Conservation (phyloP, 2,113 vertebrate genomes). For the Nerophis ophidion region DNA sequence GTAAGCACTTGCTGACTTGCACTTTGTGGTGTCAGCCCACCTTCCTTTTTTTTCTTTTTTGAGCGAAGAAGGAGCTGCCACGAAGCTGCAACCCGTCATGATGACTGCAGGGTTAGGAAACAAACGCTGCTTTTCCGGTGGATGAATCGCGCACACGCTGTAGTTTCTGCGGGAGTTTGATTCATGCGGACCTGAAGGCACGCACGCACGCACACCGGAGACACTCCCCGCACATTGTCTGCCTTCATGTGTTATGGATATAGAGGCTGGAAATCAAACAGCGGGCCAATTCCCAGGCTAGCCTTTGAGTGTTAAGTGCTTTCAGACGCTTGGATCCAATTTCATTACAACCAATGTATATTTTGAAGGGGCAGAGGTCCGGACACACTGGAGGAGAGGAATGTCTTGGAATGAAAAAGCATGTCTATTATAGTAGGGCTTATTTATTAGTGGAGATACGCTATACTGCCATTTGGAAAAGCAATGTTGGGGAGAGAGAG, state of each 20-base stretch:
- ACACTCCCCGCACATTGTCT: constrained; percentile 21
- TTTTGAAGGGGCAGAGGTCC: constrained; percentile 46
- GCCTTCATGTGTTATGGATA: constrained; percentile 32
- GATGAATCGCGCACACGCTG: constrained; percentile 33
- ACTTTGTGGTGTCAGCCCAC: constrained; percentile 27
- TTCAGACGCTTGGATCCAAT: constrained; percentile 49
- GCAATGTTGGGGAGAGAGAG: too few species aligned
- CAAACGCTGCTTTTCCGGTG: constrained; percentile 10
- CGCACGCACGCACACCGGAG: neutral
- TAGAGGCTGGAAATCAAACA: constrained; percentile 39
- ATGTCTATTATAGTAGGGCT: constrained; percentile 39
- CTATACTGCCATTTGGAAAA: neutral
- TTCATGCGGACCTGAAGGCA: constrained; percentile 12
- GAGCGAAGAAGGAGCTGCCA: neutral
- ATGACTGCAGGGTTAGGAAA: constrained; percentile 40
- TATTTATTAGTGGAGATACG: constrained; percentile 33
- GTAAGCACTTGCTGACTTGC: constrained; percentile 8
- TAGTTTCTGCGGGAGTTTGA: neutral
- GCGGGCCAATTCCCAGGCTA: constrained; percentile 35
- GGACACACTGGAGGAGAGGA: constrained; percentile 26
- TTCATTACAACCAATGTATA: constrained; percentile 54
- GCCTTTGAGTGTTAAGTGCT: constrained; percentile 56
- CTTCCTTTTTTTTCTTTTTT: constrained; percentile 15
- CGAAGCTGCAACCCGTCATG: constrained; percentile 21
- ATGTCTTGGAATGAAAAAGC: constrained; percentile 28